Evolutionary conservation across 2,888 invertebrate species (phyloP), one percentile per base, ranked within the genome.

Genomic region (Rambutsinella grinnellia): DNA sequence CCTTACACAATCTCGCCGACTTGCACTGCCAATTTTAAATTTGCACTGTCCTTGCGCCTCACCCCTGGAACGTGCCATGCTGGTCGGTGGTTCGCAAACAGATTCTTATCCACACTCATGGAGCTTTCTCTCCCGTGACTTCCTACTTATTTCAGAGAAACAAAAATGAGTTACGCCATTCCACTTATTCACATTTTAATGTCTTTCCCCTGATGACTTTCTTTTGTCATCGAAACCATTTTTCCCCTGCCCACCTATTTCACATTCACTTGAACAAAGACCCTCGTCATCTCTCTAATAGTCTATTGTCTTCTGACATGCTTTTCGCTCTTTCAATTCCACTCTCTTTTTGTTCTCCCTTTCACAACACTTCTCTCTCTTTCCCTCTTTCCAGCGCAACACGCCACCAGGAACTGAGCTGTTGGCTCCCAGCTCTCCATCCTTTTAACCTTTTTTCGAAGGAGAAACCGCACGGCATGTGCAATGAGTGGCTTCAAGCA

Each of bases 41-140:
- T 36, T 36, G 6, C 36, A n/a, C n/a, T 13, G 13, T 8, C 5
- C 36, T 36, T 36, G 6, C 36, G 5, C 36, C 36, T 8, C 36
- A 70, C n/a, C 66, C 70, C 66, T 76, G 69, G 76, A 76, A 76
- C 76, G 70, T 76, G 76, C 76, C 76, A 76, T 76, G 66, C 76
- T 76, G 49, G 49, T 17, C 6, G 13, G 36, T 13, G 13, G 36
- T 36, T 8, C 36, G 36, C 6, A n/a, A 26, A n/a, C 15, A 47
- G 19, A 10, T 61, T 24, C 21, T 2, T 24, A 24, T 23, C 23
- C 26, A 8, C 3, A 26, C 61, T 58, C 58, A 58, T 58, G 36
- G 58, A 58, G 28, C 15, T 17, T 13, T 13, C 36, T 36, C 6
- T 8, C 36, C 5, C 5, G 36, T 8, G 36, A n/a, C n/a, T n/a